Evolutionary conservation across 2,113 vertebrate species (phyloP).

Genomic region (Smithornis capensis): DNA sequence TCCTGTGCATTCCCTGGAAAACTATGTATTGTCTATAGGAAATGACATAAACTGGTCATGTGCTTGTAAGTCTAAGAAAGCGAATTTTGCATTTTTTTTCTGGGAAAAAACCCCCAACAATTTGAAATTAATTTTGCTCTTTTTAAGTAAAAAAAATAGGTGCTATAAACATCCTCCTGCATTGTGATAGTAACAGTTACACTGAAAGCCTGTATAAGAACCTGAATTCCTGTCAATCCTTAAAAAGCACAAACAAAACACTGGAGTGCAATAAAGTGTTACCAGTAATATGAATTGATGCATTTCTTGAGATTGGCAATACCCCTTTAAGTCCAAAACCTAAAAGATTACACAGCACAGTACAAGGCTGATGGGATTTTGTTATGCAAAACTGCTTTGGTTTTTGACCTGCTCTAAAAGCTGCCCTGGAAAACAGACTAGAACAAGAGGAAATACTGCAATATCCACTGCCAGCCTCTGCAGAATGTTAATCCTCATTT

Average conservation of each 20-base stretch:
- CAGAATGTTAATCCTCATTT: conserved; percentile 27
- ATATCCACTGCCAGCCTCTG: background rate
- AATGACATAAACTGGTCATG: background rate
- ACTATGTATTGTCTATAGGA: background rate
- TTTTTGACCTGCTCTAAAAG: background rate
- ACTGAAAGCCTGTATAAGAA: background rate
- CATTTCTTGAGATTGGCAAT: background rate
- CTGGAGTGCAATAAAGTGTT: background rate
- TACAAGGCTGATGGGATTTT: background rate
- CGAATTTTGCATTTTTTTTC: too few relatives aligned
- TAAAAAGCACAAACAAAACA: background rate
- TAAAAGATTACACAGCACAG: background rate
- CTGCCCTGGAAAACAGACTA: background rate
- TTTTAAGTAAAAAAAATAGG: background rate
- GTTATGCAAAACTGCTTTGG: background rate
- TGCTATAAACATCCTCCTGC: background rate
- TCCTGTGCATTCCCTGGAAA: background rate
- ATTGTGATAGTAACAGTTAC: background rate
- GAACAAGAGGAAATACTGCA: conserved; percentile 23
- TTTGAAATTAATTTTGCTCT: background rate
- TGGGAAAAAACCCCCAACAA: background rate
- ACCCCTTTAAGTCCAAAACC: background rate
- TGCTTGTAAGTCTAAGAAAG: background rate
- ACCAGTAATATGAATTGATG: background rate
- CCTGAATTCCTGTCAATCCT: background rate